Evolutionary conservation across 2,797 vertebrate genomes (phyloP), one percentile per base, ranked within the genome.

Genomic region (Argyrosomus regius): DNA sequence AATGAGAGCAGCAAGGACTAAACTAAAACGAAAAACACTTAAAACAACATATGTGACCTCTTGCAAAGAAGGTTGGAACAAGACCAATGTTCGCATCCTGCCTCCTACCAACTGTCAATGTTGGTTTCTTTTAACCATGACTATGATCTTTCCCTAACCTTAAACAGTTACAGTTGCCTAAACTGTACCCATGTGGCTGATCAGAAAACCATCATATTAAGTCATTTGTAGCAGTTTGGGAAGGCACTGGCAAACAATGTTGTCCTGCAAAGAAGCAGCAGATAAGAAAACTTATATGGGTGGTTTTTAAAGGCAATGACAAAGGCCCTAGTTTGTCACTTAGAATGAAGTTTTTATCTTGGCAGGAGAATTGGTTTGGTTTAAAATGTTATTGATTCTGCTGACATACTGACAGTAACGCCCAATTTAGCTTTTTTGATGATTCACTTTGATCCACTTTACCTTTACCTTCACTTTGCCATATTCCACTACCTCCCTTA

Each of bases 381-480:
- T 50, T 39, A 2, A 75, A 28, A 65, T 48, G 2, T 39, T 17
- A 26, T 41, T 10, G 17, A 69, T 63, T 59, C n/a, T n/a, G 4
- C 45, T 0, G 13, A 28, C 46, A 39, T 11, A 20, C 22, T 18
- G 13, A 17, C 24, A 54, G 31, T 39, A 59, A 20, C 1, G 0
- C 11, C 49, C 3, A 46, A 2, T 62, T 56, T 62, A 35, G 18
- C 28, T 66, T 46, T 56, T 67, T 45, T 58, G 60, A 64, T 57
- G 45, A 80, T 46, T 70, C 24, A 64, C 17, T 35, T 75, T 2
- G 1, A 57, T 43, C 50, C 54, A 49, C 24, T 60, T 81, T 63
- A 56, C 5, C 26, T 35, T 52, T 45, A 18, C 3, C 26, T 52
- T 43, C 13, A 20, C 18, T 16, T 48, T 48, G 46, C 18, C 39